Evolutionary conservation across 2,888 invertebrate species (phyloP).

Genomic region (Dasypogon diadema): DNA sequence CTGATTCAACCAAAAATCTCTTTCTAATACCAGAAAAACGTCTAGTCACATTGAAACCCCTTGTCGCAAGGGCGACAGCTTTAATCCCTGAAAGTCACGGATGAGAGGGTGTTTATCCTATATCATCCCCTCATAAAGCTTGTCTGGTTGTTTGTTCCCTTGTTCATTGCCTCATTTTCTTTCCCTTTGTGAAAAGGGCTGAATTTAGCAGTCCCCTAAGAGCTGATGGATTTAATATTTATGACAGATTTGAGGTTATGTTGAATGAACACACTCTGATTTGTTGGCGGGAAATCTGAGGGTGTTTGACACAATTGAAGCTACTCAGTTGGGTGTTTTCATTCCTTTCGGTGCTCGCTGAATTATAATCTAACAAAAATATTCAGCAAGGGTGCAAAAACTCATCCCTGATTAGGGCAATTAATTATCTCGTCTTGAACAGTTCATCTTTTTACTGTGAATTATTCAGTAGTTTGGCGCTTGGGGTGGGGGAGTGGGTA

Average conservation of each 20-base stretch:
- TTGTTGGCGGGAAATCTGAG: conserved; percentile 20
- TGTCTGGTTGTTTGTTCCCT: conserved; percentile 17
- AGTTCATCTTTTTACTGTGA: conserved; percentile 15
- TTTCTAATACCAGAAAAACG: conserved; percentile 28
- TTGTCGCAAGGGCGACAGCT: conserved; percentile 19
- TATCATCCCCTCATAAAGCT: conserved; percentile 20
- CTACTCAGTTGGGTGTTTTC: conserved; percentile 27
- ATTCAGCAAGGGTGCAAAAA: not conserved
- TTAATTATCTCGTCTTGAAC: conserved; percentile 38
- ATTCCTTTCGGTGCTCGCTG: conserved; percentile 13
- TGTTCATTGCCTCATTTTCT: conserved; percentile 32
- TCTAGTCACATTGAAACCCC: conserved; percentile 38
- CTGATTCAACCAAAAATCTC: conserved; percentile 10
- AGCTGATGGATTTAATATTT: conserved; percentile 55
- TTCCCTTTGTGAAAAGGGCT: conserved; percentile 40
- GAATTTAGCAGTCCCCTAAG: conserved; percentile 24
- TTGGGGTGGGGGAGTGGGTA: too few species aligned
- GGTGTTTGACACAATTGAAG: conserved; percentile 45
- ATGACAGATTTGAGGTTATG: conserved; percentile 57
- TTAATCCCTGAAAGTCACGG: conserved; percentile 36
- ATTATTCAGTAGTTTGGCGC: not conserved
- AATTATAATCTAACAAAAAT: conserved; percentile 14
- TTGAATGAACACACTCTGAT: conserved; percentile 14
- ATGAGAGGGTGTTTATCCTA: conserved; percentile 51
- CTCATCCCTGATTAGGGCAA: conserved; percentile 34